Evolutionary conservation across 2,888 invertebrate genomes (phyloP), one percentile per base, ranked within the genome.

Genomic region (Coleophora flavipennella): DNA sequence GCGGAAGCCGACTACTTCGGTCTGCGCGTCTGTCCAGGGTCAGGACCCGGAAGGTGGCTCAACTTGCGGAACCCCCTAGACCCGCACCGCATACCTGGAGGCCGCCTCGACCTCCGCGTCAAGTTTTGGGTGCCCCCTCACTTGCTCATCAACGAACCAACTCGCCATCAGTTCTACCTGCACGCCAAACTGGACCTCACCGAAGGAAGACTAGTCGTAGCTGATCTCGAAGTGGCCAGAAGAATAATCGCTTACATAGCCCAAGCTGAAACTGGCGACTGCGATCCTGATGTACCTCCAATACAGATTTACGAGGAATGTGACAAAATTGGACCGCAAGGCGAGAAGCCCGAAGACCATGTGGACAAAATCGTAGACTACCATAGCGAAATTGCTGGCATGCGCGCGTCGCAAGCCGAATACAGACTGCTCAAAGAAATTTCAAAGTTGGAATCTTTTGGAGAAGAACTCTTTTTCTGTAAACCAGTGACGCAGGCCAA

Each of bases 101-200:
- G 90, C 44, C 86, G 92, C 35, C 88, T 93, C 49, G 89, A 90
- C 49, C 80, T 93, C 42, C 84, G 92, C 50, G 93, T 95, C 53
- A 96, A 96, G 76, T 96, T 95, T 85, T 95, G 94, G 93, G 95
- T 96, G 33, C 94, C 94, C 2, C 95, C 95, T 2, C 95, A 95
- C 74, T 89, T 91, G 44, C 87, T 96, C 44, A 88, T 94, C 46
- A 94, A 94, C 73, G 94, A 94, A 64, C 90, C 90, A 31, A 95
- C 94, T 13, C 90, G 93, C 87, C 92, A 94, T 70, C 90, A 93
- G 67, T 95, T 95, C 75, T 96, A 93, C 67, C 88, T 94, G 50
- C 93, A 95, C 71, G 92, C 94, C 2, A 90, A 91, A 58, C 85
- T 91, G 32, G 94, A 95, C 66, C 76, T 93, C 49, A 79, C 89